phyloP scores from a whole-genome alignment of 2,888 invertebrate species.

The Incurvaria masculella region DNA sequence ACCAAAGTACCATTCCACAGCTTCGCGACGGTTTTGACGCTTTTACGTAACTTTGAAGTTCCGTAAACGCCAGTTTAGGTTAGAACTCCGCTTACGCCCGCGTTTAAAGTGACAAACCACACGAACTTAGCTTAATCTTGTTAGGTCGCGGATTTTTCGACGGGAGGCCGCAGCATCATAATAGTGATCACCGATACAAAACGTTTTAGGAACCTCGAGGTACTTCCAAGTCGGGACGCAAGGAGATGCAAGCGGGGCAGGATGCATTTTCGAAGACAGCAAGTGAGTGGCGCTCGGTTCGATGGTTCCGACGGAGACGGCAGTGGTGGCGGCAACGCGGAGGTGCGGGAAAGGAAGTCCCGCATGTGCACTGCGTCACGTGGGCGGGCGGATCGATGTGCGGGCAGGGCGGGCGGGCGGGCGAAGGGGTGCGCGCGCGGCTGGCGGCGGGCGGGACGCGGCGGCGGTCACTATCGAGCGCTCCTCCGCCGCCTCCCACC shows the following conservation, averaged over 20 bases:
- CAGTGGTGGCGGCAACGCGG: neutral
- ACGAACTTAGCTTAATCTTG: too few relatives aligned
- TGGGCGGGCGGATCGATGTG: slow-evolving; percentile 32
- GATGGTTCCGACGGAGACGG: neutral
- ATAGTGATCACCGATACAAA: too few relatives aligned
- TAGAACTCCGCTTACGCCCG: too few relatives aligned
- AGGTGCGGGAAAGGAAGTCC: slow-evolving; percentile 41
- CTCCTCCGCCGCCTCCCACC: slow-evolving; percentile 5
- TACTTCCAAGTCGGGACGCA: too few relatives aligned
- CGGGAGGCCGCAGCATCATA: too few relatives aligned
- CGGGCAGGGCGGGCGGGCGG: slow-evolving; percentile 40
- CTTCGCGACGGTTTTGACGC: too few relatives aligned
- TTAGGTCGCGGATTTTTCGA: too few relatives aligned
- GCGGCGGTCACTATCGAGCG: slow-evolving; percentile 40
- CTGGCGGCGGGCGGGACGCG: slow-evolving; percentile 28
- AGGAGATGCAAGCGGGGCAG: neutral
- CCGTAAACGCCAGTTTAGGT: too few relatives aligned
- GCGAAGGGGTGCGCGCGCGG: slow-evolving; percentile 37
- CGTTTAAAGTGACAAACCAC: too few relatives aligned
- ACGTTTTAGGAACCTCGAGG: too few relatives aligned
- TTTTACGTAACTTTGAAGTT: too few relatives aligned
- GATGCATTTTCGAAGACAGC: neutral
- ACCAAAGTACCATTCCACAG: too few relatives aligned
- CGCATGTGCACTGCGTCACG: slow-evolving; percentile 53
- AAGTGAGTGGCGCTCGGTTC: neutral